Conservation (phyloP, 2,888 invertebrate genomes). For the Dendrolimus pini region DNA sequence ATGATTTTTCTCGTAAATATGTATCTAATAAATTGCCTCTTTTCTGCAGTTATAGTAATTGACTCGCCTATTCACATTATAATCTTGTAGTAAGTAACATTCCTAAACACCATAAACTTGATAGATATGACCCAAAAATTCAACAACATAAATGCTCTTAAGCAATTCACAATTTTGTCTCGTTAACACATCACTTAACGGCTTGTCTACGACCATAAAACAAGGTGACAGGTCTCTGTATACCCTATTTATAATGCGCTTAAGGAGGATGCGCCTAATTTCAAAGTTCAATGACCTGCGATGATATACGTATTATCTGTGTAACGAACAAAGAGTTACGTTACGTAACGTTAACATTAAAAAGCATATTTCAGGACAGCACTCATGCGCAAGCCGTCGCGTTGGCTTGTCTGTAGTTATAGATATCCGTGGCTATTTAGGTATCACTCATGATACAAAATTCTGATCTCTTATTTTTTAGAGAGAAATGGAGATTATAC, state of each 20-base stretch:
- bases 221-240: neutral
- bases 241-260: neutral
- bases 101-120: neutral
- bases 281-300: constrained; percentile 30
- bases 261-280: constrained; percentile 39
- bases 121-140: neutral
- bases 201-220: neutral
- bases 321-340: neutral
- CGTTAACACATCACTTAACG: neutral
- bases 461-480: too few relatives aligned
- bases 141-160: neutral
- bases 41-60: too few relatives aligned
- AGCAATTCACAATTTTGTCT: neutral
- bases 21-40: too few relatives aligned
- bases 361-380: too few relatives aligned
- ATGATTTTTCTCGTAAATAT: too few relatives aligned
- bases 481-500: too few relatives aligned
- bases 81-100: too few relatives aligned
- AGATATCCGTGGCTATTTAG: too few relatives aligned
- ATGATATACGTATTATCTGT: neutral
- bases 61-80: too few relatives aligned
- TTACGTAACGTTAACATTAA: neutral
- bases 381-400: too few relatives aligned
- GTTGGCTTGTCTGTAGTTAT: too few relatives aligned
- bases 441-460: too few relatives aligned